These are phyloP conservation scores for Imbricaverruca yamaguchii DNA, from an alignment of 2,888 invertebrate genomes.

Conservation along the genomic window DNA sequence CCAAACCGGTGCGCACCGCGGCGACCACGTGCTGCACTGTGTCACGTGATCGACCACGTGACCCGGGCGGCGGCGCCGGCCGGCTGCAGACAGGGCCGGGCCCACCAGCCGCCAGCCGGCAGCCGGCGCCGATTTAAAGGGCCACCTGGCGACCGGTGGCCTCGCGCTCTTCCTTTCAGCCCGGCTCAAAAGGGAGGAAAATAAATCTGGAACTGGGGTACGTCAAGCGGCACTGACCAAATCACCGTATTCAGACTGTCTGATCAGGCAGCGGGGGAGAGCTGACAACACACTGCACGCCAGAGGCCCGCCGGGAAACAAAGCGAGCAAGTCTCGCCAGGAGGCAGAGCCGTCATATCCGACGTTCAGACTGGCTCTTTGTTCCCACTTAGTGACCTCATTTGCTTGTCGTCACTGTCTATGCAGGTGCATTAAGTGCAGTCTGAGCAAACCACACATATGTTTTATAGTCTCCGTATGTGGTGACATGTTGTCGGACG, in stretches of 20 bases:
- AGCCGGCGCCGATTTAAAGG: conserved; percentile 2
- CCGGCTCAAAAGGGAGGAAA: neutral
- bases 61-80: neutral
- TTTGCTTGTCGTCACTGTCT: neutral
- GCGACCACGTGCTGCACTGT: neutral
- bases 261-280: neutral
- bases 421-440: too few species aligned
- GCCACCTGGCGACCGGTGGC: conserved; percentile 2
- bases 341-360: neutral
- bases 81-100: neutral
- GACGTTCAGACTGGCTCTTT: neutral
- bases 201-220: conserved; percentile 10
- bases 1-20: too few species aligned
- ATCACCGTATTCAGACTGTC: neutral
- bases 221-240: neutral
- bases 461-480: too few species aligned
- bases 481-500: too few species aligned
- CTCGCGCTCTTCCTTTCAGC: neutral
- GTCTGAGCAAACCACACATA: too few species aligned
- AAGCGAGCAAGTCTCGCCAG: neutral
- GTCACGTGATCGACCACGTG: conserved; percentile 10
- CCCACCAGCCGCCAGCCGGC: too few species aligned
- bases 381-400: neutral
- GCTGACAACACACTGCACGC: neutral
- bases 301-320: neutral